Conservation (phyloP, 1,140 invertebrate genomes). For the Hylaeus volcanicus region DNA sequence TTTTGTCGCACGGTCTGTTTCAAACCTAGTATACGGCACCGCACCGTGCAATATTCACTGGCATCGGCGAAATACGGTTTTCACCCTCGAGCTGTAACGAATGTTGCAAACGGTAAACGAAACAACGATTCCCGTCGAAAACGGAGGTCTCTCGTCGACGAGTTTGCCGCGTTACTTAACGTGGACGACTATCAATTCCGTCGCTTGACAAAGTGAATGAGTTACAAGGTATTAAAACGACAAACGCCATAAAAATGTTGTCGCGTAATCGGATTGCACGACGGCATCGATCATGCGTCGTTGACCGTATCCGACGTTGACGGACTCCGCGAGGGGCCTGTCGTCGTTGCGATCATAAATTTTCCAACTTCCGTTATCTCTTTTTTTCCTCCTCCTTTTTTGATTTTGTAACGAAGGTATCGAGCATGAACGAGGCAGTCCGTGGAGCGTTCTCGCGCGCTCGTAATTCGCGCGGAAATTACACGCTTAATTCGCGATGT, state of each 20-base stretch:
- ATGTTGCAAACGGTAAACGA: background rate
- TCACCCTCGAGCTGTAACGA: no score
- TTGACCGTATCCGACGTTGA: conserved; percentile 37
- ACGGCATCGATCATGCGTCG: conserved; percentile 30
- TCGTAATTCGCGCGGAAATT: conserved; percentile 67
- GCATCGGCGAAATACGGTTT: no score
- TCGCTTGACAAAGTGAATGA: conserved; percentile 24
- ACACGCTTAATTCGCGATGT: conserved; percentile 69
- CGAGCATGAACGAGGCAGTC: conserved; percentile 2
- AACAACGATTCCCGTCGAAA: background rate
- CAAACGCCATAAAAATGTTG: conserved; percentile 29
- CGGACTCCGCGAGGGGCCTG: conserved; percentile 2
- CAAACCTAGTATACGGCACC: no score
- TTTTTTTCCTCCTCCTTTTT: background rate
- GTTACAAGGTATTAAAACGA: conserved; percentile 31
- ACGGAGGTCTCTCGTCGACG: background rate
- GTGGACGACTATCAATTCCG: background rate
- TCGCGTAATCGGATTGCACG: conserved; percentile 29
- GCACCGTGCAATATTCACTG: no score
- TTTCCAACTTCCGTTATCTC: background rate
- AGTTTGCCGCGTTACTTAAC: conserved; percentile 8
- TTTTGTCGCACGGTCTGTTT: no score
- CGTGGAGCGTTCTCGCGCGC: conserved; percentile 1
- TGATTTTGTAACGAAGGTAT: conserved; percentile 43
- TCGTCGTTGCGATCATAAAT: conserved; percentile 23